phyloP scores from a whole-genome alignment of 2,888 invertebrate genomes.

The Erebia aethiops region DNA sequence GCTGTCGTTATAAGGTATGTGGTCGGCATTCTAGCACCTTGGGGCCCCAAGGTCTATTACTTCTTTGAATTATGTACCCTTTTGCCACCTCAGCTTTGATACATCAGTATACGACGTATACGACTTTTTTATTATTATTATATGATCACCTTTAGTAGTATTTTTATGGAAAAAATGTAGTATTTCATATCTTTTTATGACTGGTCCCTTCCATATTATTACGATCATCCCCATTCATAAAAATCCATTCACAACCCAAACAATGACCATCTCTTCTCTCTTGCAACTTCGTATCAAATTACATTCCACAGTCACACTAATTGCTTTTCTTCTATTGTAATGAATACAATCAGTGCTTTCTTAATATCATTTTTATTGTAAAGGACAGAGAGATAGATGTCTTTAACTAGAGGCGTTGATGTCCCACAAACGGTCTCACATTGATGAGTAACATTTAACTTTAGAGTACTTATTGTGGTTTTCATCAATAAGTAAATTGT shows the following conservation, averaged over 20 bases:
- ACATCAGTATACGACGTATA: no score
- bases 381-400: conserved; percentile 5
- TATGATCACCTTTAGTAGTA: not conserved
- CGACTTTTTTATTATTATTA: not conserved
- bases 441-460: no score
- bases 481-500: no score
- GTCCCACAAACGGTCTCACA: not conserved
- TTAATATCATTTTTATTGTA: conserved; percentile 69
- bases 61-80: no score
- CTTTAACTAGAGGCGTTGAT: not conserved
- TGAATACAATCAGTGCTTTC: conserved; percentile 54
- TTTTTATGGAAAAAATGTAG: conserved; percentile 15
- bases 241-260: conserved; percentile 30
- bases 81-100: no score
- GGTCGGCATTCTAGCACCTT: no score
- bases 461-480: no score
- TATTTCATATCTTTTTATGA: conserved; percentile 20
- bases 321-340: conserved; percentile 39
- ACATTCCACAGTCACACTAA: conserved; percentile 39
- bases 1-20: no score
- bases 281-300: conserved; percentile 30
- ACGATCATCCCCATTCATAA: conserved; percentile 21
- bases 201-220: conserved; percentile 15
- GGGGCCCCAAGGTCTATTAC: no score
- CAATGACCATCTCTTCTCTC: conserved; percentile 26